Conservation (phyloP, 2,113 vertebrate species). For the Carollia perspicillata region DNA sequence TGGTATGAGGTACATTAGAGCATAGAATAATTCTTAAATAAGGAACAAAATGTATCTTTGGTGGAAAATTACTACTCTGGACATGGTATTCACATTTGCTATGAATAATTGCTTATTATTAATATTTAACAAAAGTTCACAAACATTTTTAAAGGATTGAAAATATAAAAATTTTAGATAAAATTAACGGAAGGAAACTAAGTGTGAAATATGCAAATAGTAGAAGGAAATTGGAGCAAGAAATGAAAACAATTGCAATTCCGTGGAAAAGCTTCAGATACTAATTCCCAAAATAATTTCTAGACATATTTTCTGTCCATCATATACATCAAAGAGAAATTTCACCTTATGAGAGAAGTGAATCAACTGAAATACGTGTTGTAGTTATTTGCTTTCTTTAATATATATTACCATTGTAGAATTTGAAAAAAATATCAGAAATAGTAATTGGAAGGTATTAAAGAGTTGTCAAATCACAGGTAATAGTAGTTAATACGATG, state of each 20-base stretch:
- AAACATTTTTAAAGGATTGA: background rate
- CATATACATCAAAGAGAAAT: background rate
- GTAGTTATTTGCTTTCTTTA: background rate
- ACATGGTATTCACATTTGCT: background rate
- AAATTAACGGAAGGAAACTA: background rate
- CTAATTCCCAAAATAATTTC: background rate
- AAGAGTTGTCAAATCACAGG: background rate
- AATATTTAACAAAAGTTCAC: background rate
- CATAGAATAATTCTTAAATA: background rate
- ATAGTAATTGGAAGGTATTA: background rate
- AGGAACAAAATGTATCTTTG: background rate
- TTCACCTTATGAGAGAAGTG: background rate
- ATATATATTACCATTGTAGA: background rate
- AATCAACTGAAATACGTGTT: background rate
- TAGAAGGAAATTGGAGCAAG: background rate
- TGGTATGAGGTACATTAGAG: background rate
- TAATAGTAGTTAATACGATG: background rate
- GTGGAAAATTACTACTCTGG: background rate
- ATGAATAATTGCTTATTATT: background rate
- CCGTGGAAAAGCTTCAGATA: background rate
- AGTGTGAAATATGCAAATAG: background rate
- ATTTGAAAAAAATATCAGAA: background rate
- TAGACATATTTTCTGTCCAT: background rate
- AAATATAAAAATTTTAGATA: background rate
- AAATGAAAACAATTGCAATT: background rate